Conservation (phyloP, 35 echinoderm and acorn worm species). For the Acanthaster planci region DNA sequence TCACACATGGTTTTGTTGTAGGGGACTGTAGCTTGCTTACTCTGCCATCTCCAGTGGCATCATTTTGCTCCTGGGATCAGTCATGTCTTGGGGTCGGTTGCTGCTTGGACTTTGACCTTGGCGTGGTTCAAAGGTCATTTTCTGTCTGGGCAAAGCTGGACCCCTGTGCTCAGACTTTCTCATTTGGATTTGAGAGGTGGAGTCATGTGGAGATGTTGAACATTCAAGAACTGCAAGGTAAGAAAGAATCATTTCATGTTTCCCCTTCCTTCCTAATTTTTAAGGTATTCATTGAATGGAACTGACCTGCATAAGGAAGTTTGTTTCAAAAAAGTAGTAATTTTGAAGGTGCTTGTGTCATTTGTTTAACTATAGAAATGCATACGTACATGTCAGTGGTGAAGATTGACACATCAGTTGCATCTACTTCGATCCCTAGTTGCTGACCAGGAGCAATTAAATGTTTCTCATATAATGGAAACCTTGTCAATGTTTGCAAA, state of each 20-base stretch:
- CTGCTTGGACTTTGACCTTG: slow-evolving; percentile 28
- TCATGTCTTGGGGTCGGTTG: slow-evolving; percentile 32
- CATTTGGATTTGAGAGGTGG: slow-evolving; percentile 42
- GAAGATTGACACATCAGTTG: not conserved
- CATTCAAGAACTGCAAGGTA: not conserved
- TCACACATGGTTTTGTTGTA: too few relatives aligned
- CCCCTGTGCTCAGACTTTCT: slow-evolving; percentile 8
- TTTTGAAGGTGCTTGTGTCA: not conserved
- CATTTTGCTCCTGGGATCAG: not conserved
- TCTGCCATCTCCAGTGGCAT: not conserved
- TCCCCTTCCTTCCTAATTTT: not conserved
- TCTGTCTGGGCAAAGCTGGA: slow-evolving; percentile 36
- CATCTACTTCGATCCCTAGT: too few relatives aligned
- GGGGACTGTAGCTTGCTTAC: slow-evolving; percentile 12
- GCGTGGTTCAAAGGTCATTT: slow-evolving; percentile 10
- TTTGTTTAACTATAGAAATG: not conserved
- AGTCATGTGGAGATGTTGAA: not conserved
- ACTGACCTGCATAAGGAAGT: not conserved
- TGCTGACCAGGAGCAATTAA: too few relatives aligned
- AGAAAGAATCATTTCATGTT: not conserved
- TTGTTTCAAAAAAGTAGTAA: not conserved
- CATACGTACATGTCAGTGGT: not conserved
- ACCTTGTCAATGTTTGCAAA: too few relatives aligned
- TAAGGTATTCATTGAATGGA: not conserved
- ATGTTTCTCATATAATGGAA: too few relatives aligned